Conservation (phyloP, 2,797 vertebrate genomes). For the Myotis daubentonii region DNA sequence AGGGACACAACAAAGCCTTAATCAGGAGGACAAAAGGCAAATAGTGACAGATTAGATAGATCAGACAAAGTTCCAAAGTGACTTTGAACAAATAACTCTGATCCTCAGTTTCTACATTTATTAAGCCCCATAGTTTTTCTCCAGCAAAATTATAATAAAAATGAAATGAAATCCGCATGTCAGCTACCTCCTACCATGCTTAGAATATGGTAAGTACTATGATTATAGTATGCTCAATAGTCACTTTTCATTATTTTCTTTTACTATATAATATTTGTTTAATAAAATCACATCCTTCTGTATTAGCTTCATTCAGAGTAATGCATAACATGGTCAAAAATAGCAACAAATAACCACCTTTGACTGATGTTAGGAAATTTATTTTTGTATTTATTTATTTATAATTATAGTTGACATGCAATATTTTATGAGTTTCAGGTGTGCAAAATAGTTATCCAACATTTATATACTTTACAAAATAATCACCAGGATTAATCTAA, state of each 20-base stretch:
- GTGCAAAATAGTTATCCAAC: not conserved
- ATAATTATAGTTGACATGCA: not conserved
- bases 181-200: not conserved
- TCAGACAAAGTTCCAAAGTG: not conserved
- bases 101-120: not conserved
- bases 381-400: not conserved
- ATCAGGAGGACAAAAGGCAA: not conserved
- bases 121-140: not conserved
- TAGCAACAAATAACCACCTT: not conserved
- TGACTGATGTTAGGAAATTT: not conserved
- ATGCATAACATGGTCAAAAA: not conserved
- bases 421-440: not conserved
- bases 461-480: not conserved
- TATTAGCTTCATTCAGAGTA: not conserved
- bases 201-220: not conserved
- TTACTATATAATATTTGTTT: not conserved
- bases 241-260: not conserved
- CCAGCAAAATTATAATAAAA: not conserved
- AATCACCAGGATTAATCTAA: not conserved
- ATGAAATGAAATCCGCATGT: not conserved
- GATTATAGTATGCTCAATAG: not conserved
- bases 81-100: not conserved
- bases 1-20: not conserved
- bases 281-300: not conserved
- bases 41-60: not conserved